Base-by-base conservation (phyloP, 2,888 invertebrate species). In the Melanargia galathea region DNA sequence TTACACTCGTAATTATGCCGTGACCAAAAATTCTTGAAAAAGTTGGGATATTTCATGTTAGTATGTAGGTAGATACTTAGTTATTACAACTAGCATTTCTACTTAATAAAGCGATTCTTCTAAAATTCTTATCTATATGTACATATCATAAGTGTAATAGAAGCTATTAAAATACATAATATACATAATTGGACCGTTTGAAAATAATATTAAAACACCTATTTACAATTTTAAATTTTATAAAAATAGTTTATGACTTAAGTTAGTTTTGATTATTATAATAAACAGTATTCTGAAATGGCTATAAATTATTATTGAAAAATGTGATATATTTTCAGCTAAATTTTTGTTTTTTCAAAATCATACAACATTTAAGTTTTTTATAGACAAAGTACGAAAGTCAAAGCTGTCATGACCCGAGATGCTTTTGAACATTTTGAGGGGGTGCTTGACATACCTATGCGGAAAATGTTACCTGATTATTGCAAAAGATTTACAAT, bases 161-260 rank as follows among this genome's bases (percentile, higher is more conserved):
- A 52, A 35, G 35, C 33, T 52, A 52, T 43, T 43, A 16, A 40
- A 43, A 55, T 57, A 51, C 46, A 18, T 18, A 20, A 45, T 57
- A 46, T 64, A 64, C 54, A 60, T 33, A 64, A 64, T 67, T 67
- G 67, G 67, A 67, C 67, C 67, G 54, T 62, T 62, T 52, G 18
- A 62, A 67, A 63, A 46, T 54, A 62, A 55, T 38, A 57, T 43
- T 26, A 30, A 56, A 45, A 43, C 62, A 62, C 35, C 38, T 52
- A 46, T 62, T 43, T 56, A 65, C 49, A 52, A 45, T 6, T 55
- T 57, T 13, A 46, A 45, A 7, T 55, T 35, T 35, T 46, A 54
- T 26, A 51, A 60, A 64, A 48, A 62, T 51, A 43, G 30, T 57
- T 62, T 51, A 16, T 48, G 33, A 24, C 22, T 22, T 58, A 46